Base-by-base conservation (phyloP, 2,797 vertebrate genomes). In the Myioborus melanocephalus region DNA sequence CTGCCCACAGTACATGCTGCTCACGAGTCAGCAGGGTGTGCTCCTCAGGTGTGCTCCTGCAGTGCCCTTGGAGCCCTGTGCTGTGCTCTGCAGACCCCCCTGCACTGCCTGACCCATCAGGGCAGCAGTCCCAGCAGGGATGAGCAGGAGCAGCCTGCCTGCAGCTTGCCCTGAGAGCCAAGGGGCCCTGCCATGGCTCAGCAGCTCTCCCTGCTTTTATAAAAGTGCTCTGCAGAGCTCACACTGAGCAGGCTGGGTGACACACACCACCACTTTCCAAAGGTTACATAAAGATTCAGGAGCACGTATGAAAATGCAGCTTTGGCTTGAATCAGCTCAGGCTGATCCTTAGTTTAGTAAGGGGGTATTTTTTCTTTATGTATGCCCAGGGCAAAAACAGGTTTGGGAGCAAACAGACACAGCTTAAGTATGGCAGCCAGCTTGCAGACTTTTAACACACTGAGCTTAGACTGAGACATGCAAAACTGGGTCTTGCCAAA, bases 161-260 rank as follows among this genome's bases (percentile, higher is more conserved):
- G 32, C 5, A 0, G 16, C 37, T 47, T 63, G 41, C 35, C 7
- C 44, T 73, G 61, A 34, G 65, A 66, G n/a, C 15, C 24, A 20
- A 0, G 6, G 27, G 30, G 41, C 35, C 7, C 44, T 73, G 61
- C 37, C 56, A 10, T 0, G 0, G 60, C 60, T 89, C 8, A 2
- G 79, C 56, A 63, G n/a, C 52, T 66, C 69, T 24, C 2, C 1
- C 53, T 78, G 60, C 60, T 60, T 75, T 60, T 26, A 24, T 8
- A 10, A 4, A 32, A 78, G 28, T 24, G 27, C 30, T 61, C 61
- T 26, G 50, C 61, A 81, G 86, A 70, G 34, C 59, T 82, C 53
- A 26, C 2, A 20, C 28, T 41, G 69, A 71, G 53, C 70, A 65
- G 43, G 15, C 9, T 1, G 8, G 10, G 32, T 66, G 87, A 55